Conservation (phyloP, 2,888 invertebrate genomes). For the Lingula anatina region DNA sequence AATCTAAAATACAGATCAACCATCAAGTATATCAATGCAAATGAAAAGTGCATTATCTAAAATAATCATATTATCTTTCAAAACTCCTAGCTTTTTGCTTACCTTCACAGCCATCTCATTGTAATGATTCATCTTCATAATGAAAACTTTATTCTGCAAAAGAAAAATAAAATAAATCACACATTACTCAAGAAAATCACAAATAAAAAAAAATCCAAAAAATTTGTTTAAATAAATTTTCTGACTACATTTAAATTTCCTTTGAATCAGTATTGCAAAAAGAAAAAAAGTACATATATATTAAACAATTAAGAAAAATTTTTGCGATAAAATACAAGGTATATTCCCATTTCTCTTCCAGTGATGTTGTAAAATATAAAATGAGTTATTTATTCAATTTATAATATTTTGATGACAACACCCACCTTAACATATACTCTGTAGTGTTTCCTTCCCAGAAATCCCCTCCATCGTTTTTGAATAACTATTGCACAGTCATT, state of each 20-base stretch:
- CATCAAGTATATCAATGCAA: neutral
- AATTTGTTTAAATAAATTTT: no score
- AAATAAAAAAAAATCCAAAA: neutral
- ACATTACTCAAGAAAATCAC: neutral
- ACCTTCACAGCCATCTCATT: slow-evolving; percentile 39
- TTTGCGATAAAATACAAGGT: no score
- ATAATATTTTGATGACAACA: no score
- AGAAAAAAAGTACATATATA: neutral
- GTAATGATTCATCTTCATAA: slow-evolving; percentile 42
- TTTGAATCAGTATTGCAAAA: neutral
- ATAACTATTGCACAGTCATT: slow-evolving; percentile 32
- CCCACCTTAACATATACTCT: slow-evolving; percentile 34
- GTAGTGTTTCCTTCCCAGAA: slow-evolving; percentile 32
- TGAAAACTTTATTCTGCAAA: slow-evolving; percentile 37
- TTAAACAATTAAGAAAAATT: no score
- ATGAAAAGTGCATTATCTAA: no score
- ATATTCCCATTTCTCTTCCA: no score
- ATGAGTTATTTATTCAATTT: no score
- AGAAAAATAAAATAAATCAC: slow-evolving; percentile 4
- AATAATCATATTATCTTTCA: no score
- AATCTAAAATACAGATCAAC: neutral
- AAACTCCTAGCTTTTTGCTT: no score
- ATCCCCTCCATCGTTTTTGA: slow-evolving; percentile 45
- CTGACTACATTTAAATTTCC: neutral
- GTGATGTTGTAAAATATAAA: no score